Percentiles rank a stretch among this genome's conserved stretches.
phyloP scores from a whole-genome alignment of 2,888 invertebrate genomes.

The Leptopilina syphax region DNA sequence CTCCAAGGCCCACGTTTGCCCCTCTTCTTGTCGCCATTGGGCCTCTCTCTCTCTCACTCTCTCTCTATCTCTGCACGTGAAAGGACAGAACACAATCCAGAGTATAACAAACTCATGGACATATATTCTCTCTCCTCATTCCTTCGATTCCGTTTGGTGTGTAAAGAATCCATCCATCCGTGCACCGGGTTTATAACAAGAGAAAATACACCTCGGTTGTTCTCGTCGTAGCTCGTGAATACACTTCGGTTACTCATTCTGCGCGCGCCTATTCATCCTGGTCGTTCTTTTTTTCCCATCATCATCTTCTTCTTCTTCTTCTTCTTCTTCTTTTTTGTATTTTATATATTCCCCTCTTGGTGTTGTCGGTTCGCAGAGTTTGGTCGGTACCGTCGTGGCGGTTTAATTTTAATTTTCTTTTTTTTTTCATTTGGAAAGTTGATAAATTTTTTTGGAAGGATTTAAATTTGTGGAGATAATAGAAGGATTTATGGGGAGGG shows the following conservation, averaged over 20 bases:
- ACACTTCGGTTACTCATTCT: slow-evolving; percentile 6
- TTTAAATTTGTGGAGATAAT: neutral
- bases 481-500: neutral
- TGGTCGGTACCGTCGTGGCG: neutral
- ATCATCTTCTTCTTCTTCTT: too few relatives aligned
- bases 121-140: neutral
- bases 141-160: neutral
- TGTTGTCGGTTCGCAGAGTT: slow-evolving; percentile 8
- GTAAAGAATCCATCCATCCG: slow-evolving; percentile 28
- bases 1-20: slow-evolving; percentile 7
- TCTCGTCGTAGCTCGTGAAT: slow-evolving; percentile 28
- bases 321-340: neutral
- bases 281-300: neutral
- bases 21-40: neutral
- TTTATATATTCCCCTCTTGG: neutral
- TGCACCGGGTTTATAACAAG: slow-evolving; percentile 19
- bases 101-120: slow-evolving; percentile 35
- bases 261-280: slow-evolving; percentile 40
- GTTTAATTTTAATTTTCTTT: too few relatives aligned
- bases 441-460: neutral
- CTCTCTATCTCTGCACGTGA: slow-evolving; percentile 9
- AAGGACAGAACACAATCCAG: slow-evolving; percentile 20
- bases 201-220: slow-evolving; percentile 10
- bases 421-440: too few relatives aligned
- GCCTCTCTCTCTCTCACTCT: neutral